Conservation (phyloP, 2,113 vertebrate species). For the Camelus dromedarius region DNA sequence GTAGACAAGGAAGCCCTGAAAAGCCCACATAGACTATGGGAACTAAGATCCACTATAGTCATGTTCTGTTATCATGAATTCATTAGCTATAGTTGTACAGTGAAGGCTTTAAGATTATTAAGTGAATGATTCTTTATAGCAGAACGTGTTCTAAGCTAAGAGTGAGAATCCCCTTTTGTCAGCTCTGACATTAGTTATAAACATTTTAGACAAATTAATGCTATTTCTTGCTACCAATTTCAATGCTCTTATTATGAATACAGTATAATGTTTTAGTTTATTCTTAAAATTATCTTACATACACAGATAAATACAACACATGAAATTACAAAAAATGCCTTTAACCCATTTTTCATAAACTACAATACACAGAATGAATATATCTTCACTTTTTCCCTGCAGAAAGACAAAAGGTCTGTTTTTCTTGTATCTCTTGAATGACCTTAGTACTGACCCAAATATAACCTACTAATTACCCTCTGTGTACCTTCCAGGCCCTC, state of each 20-base stretch:
- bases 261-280: constrained; percentile 13
- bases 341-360: constrained; percentile 56
- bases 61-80: background rate
- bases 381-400: constrained; percentile 52
- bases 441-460: constrained; percentile 75
- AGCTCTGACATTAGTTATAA: background rate
- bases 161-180: background rate
- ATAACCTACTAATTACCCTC: constrained; percentile 75
- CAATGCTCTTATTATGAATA: constrained; percentile 37
- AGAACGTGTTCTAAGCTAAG: background rate
- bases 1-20: background rate
- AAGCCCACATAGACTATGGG: background rate
- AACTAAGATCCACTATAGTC: background rate
- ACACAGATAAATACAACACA: constrained; percentile 12
- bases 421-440: constrained; percentile 71
- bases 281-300: constrained; percentile 29
- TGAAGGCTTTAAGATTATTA: background rate
- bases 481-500: constrained; percentile 67
- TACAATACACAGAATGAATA: constrained; percentile 47
- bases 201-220: background rate
- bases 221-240: constrained; percentile 47
- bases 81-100: background rate
- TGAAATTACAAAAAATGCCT: constrained; percentile 48
- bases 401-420: constrained; percentile 53
- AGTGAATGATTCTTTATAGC: constrained; percentile 15